Conservation (phyloP, 1,140 invertebrate genomes). For the Plutomurus gul region DNA sequence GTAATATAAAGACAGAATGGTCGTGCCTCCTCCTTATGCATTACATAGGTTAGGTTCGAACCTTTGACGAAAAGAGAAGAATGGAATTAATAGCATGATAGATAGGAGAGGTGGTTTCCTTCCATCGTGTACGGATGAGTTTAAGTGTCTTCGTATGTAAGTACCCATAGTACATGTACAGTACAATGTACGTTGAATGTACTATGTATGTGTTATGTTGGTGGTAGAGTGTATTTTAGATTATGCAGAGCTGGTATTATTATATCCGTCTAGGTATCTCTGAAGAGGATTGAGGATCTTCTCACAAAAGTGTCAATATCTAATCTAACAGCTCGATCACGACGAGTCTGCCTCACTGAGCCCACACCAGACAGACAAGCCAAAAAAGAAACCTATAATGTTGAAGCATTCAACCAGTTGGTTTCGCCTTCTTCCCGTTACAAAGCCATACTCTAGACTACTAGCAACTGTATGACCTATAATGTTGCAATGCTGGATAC, state of each 20-base stretch:
- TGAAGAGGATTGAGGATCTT: slow-evolving; percentile 27
- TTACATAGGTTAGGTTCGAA: slow-evolving; percentile 5
- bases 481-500: background rate
- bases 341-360: background rate
- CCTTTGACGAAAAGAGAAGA: slow-evolving; percentile 4
- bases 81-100: background rate
- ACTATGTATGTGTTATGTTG: background rate
- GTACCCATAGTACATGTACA: background rate
- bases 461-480: background rate
- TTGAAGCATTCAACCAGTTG: slow-evolving; percentile 31
- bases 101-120: background rate
- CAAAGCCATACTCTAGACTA: no score
- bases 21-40: background rate
- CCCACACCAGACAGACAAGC: background rate
- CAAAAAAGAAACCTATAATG: background rate
- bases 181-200: background rate
- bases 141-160: background rate
- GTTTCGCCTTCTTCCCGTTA: background rate
- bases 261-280: background rate
- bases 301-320: slow-evolving; percentile 34
- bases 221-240: background rate
- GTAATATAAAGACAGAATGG: background rate
- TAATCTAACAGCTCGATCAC: slow-evolving; percentile 28
- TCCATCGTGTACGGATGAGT: background rate
- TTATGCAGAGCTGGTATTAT: no score